Evolutionary conservation across 1,140 invertebrate species (phyloP).

Genomic region (Pseudomyrmex flavicornis): DNA sequence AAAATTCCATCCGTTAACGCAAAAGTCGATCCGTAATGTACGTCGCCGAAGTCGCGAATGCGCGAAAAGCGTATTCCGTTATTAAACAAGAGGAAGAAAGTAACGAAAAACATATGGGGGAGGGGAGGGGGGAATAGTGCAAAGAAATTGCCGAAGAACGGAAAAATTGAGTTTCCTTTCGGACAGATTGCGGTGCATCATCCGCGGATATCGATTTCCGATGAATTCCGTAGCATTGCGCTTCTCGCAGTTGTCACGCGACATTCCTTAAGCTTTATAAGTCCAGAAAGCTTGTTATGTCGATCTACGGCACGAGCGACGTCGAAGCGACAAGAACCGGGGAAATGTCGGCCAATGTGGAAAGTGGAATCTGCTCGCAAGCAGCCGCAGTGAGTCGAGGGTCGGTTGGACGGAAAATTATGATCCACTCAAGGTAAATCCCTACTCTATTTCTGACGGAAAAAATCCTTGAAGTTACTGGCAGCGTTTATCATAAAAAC

Average conservation of each 20-base stretch:
- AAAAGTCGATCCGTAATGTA: conserved; percentile 5
- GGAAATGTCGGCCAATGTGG: conserved; percentile 28
- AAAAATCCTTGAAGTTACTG: conserved; percentile 52
- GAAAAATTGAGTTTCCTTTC: not conserved
- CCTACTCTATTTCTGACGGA: conserved; percentile 41
- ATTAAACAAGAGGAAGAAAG: conserved; percentile 2
- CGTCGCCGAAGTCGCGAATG: not conserved
- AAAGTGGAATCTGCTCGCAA: conserved; percentile 30
- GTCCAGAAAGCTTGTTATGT: conserved; percentile 66
- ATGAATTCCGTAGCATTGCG: conserved; percentile 44
- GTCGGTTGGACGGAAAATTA: conserved; percentile 62
- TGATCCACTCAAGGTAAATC: conserved; percentile 63
- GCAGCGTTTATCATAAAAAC: conserved; percentile 61
- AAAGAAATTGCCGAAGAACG: not conserved
- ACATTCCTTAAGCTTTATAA: conserved; percentile 49
- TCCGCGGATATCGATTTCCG: conserved; percentile 38
- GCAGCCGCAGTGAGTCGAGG: conserved; percentile 28
- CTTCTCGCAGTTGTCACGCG: conserved; percentile 41
- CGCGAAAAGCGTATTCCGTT: not conserved
- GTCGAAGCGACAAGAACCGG: conserved; percentile 12
- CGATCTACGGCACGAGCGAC: conserved; percentile 21
- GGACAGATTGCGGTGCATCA: not conserved
- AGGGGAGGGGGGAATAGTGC: not conserved
- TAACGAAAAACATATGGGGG: not conserved
- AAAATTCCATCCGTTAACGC: conserved; percentile 28